Base-by-base conservation (phyloP, 64 coral and sea anemone species). In the Montipora efflorescens region DNA sequence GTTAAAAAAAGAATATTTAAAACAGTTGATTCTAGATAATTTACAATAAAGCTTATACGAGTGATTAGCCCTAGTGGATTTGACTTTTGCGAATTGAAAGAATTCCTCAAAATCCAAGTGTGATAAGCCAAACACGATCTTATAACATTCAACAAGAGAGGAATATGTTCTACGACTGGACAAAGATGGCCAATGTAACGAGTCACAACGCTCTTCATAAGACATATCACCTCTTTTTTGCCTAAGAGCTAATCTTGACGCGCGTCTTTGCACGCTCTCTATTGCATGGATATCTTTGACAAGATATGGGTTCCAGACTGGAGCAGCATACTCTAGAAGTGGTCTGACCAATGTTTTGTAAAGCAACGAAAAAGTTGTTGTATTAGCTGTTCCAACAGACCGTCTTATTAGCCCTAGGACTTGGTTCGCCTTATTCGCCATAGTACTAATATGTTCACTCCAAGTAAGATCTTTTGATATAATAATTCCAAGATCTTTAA, bases 221-320 rank as follows among this genome's bases (percentile, higher is more conserved):
- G 83, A 68, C 83, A 87, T 87, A 69, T 87, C 83, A 67, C 81
- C 81, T 84, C 81, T 57, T 84, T 84, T 84, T 61, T 84, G 48
- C 62, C 62, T 15, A 16, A 85, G 71, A 5, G 81, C 81, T 13
- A 84, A 64, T 23, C 81, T 57, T 59, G 48, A 84, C 14, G 81
- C 81, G 9, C 53, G 48, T 61, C 55, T 57, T 25, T 84, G 53
- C 4, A 84, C 53, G 23, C 62, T 84, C 62, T 84, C 53, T 36
- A 84, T 59, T 55, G 52, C 52, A 59, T 16, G 13, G 22, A 84
- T 62, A 61, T 64, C 61, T 64, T 64, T 64, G 61, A 64, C 61
- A 64, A 64, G 61, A 64, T 64, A 64, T 64, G 61, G 81, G 20
- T 52, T 59, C 81, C 81, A 84, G 64, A 84, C 81, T 12, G 81